Conservation (phyloP, 2,113 vertebrate species). For the Alligator sinensis region DNA sequence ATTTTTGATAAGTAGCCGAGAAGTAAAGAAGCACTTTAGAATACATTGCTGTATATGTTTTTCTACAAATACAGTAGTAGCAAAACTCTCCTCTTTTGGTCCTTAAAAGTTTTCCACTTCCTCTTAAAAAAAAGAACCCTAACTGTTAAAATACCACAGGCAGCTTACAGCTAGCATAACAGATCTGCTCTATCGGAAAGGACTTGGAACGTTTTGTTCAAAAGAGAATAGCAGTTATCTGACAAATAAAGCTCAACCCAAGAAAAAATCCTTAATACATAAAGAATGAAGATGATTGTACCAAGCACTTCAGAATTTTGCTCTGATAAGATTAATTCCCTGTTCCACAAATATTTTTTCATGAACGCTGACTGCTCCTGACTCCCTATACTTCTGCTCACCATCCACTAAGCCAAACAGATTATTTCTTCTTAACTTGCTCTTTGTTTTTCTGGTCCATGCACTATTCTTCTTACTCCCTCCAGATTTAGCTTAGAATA, state of each 20-base stretch:
- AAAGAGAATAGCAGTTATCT: conserved; percentile 27
- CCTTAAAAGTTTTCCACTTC: conserved; percentile 16
- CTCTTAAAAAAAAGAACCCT: neutral
- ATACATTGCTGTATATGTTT: conserved; percentile 53
- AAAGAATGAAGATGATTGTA: neutral
- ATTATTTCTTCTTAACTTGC: neutral
- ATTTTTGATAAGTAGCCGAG: conserved; percentile 25
- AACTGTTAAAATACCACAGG: neutral
- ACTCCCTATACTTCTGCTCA: neutral
- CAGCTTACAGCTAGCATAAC: neutral
- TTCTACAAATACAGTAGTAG: conserved; percentile 24
- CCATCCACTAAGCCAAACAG: conserved; percentile 27
- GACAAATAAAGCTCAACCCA: conserved; percentile 11
- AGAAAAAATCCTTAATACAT: neutral
- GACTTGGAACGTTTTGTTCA: conserved; percentile 57
- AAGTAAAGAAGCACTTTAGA: conserved; percentile 72
- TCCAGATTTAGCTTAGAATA: neutral
- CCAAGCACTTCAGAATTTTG: neutral
- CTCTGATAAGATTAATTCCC: neutral
- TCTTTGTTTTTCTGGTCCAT: neutral
- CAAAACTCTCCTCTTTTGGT: neutral
- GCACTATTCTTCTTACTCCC: neutral
- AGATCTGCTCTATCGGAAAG: conserved; percentile 15
- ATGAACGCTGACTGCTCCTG: neutral
- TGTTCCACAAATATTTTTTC: neutral